phyloP scores from a whole-genome alignment of 2,113 vertebrate genomes.

The Oplegnathus fasciatus region DNA sequence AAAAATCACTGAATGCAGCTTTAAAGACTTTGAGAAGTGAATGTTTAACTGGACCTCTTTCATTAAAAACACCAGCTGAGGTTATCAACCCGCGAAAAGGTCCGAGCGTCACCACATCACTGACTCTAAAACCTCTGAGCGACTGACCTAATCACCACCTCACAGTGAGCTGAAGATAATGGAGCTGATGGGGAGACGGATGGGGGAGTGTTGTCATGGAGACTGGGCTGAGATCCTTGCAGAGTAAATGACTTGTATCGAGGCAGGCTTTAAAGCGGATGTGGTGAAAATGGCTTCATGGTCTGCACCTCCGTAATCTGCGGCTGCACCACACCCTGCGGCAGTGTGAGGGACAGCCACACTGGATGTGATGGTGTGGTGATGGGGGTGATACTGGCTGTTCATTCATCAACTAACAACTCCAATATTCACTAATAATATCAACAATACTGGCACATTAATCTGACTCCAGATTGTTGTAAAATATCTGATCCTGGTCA shows the following conservation, averaged over 20 bases:
- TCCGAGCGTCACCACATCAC: background rate
- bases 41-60: too few species aligned
- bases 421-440: too few species aligned
- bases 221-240: conserved; percentile 56
- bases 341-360: background rate
- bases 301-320: conserved; percentile 37
- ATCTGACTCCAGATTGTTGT: too few species aligned
- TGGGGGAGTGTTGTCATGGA: conserved; percentile 71
- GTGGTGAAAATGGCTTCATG: conserved; percentile 47
- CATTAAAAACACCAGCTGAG: background rate
- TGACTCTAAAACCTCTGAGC: conserved; percentile 7
- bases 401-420: too few species aligned
- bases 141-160: conserved; percentile 42
- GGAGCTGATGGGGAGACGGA: conserved; percentile 53
- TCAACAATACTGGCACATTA: too few species aligned
- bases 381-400: too few species aligned
- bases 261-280: conserved; percentile 43
- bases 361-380: too few species aligned
- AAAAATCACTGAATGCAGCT: conserved; percentile 18
- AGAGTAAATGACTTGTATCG: conserved; percentile 56
- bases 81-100: background rate
- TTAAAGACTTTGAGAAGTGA: background rate
- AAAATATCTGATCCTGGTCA: too few species aligned
- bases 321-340: conserved; percentile 29
- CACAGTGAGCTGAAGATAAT: conserved; percentile 28